These are phyloP conservation scores for Zosterops lateralis DNA, from an alignment of 2,113 vertebrate species.

Conservation along the genomic window DNA sequence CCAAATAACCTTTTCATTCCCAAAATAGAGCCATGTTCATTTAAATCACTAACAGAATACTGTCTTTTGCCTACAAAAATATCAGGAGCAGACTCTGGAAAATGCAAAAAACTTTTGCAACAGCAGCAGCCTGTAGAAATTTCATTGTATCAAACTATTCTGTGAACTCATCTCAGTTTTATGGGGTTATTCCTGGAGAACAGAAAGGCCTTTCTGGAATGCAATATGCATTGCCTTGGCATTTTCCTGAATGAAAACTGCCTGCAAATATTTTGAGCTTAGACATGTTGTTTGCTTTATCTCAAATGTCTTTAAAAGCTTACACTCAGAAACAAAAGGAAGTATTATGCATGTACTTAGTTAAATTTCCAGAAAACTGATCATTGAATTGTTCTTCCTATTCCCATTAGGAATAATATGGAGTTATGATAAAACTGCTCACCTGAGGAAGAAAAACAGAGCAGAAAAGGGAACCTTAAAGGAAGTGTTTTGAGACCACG, in stretches of 20 bases:
- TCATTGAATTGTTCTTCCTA: not conserved
- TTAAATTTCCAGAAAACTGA: not conserved
- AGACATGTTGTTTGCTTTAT: not conserved
- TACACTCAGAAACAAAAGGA: not conserved
- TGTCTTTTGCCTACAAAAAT: not conserved
- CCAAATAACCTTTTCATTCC: not conserved
- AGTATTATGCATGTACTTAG: not conserved
- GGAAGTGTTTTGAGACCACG: not conserved
- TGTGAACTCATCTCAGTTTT: not conserved
- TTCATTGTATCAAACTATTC: too few relatives aligned
- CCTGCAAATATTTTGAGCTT: not conserved
- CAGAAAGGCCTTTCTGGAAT: not conserved
- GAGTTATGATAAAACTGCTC: not conserved
- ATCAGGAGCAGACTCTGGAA: not conserved
- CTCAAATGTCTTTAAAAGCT: not conserved
- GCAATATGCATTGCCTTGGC: not conserved
- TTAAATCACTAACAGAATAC: not conserved
- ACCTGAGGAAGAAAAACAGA: not conserved
- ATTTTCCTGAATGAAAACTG: not conserved
- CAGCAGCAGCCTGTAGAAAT: not conserved
- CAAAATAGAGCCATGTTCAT: not conserved
- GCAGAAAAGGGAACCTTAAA: not conserved
- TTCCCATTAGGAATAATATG: not conserved
- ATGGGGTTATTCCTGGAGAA: not conserved
- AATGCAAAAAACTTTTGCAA: not conserved